Conservation (phyloP, 2,888 invertebrate species). For the Sminthurides aquaticus region DNA sequence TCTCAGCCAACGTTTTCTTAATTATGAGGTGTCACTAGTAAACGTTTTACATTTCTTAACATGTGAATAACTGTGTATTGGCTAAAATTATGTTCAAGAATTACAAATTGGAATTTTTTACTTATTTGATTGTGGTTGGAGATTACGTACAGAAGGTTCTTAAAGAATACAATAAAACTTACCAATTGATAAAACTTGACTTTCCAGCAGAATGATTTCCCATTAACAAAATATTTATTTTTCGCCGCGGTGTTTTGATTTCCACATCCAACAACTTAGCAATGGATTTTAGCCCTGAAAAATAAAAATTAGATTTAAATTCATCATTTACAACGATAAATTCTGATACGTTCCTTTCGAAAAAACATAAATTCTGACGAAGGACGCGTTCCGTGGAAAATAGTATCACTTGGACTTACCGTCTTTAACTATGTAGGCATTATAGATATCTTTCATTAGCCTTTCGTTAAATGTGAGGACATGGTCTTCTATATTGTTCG, state of each 20-base stretch:
- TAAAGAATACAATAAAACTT: too few relatives aligned
- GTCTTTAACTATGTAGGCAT: conserved; percentile 50
- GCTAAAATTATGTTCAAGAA: not conserved
- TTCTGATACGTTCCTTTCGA: conserved; percentile 6
- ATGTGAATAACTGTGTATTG: too few relatives aligned
- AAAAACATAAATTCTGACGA: too few relatives aligned
- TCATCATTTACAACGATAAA: too few relatives aligned
- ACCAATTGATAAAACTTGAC: conserved; percentile 57
- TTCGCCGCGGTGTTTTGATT: conserved; percentile 52
- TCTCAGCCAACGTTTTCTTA: too few relatives aligned
- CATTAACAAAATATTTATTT: conserved; percentile 53
- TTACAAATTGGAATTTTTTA: not conserved
- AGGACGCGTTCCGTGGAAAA: too few relatives aligned
- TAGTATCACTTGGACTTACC: too few relatives aligned
- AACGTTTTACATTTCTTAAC: too few relatives aligned
- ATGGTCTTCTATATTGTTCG: conserved; percentile 43
- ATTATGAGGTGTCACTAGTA: too few relatives aligned
- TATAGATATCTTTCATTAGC: conserved; percentile 52
- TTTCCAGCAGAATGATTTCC: conserved; percentile 57
- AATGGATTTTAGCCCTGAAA: conserved; percentile 50
- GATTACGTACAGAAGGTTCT: too few relatives aligned
- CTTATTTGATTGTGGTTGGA: too few relatives aligned
- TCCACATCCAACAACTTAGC: conserved; percentile 49
- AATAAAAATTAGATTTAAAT: too few relatives aligned
- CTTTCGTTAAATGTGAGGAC: conserved; percentile 50